Evolutionary conservation across 1,140 invertebrate species (phyloP).

Genomic region (Theocolax elegans): DNA sequence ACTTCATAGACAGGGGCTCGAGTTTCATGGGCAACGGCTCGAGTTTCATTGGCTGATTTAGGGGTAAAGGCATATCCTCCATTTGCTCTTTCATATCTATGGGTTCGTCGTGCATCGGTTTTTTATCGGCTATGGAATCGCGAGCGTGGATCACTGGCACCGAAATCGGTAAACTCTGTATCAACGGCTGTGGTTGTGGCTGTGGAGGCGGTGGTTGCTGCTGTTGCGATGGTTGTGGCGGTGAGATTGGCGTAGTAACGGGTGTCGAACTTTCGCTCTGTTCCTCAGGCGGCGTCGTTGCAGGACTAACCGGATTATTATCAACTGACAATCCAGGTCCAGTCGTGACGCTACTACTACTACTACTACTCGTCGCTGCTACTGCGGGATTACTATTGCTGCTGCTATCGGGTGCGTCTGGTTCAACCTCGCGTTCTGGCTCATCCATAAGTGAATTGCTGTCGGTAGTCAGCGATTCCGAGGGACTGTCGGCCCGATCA

Average conservation of each 20-base stretch:
- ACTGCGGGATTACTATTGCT: constrained; percentile 63
- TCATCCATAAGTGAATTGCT: constrained; percentile 84
- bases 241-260: constrained; percentile 52
- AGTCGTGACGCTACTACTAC: constrained; percentile 23
- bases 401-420: constrained; percentile 61
- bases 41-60: constrained; percentile 58
- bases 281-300: constrained; percentile 61
- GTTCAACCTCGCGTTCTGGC: constrained; percentile 69
- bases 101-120: constrained; percentile 54
- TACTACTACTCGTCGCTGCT: constrained; percentile 44
- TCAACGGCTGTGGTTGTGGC: constrained; percentile 27
- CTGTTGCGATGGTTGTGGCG: constrained; percentile 15
- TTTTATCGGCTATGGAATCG: constrained; percentile 53
- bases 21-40: constrained; percentile 60
- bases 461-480: constrained; percentile 83
- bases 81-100: constrained; percentile 55
- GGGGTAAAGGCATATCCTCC: constrained; percentile 42
- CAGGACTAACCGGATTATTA: constrained; percentile 54
- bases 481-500: constrained; percentile 77
- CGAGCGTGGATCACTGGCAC: constrained; percentile 62
- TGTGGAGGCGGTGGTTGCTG: constrained; percentile 23
- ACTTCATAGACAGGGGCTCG: constrained; percentile 34
- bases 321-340: constrained; percentile 42
- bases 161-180: constrained; percentile 61
- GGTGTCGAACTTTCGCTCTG: constrained; percentile 54